These are phyloP conservation scores for Drosophila pruinosa DNA, from an alignment of 1,140 invertebrate species.

Conservation along the genomic window DNA sequence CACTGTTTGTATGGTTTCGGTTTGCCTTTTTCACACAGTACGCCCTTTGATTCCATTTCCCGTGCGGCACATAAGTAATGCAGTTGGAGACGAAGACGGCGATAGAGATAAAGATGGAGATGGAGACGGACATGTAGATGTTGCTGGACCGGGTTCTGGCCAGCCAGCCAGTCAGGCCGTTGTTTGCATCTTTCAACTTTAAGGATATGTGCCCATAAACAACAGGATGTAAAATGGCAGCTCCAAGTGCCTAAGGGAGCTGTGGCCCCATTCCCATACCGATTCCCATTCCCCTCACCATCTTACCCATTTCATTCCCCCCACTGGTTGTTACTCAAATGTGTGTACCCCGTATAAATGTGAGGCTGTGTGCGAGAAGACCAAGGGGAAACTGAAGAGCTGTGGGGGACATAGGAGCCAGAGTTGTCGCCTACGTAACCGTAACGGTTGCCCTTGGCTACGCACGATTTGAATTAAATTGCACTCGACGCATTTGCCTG, in stretches of 20 bases:
- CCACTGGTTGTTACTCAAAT: conserved; percentile 7
- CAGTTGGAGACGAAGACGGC: not conserved
- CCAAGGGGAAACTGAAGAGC: not conserved
- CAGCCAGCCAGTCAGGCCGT: conserved; percentile 7
- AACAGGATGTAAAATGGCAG: conserved; percentile 69
- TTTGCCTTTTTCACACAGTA: conserved; percentile 24
- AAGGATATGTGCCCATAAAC: conserved; percentile 74
- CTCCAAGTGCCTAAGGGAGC: conserved; percentile 36
- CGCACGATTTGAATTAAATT: conserved; percentile 79
- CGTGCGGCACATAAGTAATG: conserved; percentile 41
- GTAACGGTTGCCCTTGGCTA: conserved; percentile 65
- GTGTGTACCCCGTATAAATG: not conserved
- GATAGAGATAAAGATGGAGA: not conserved
- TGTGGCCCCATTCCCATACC: not conserved
- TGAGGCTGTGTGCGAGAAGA: conserved; percentile 2
- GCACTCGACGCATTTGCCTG: conserved; percentile 71
- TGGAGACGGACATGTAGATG: not conserved
- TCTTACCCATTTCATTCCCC: not conserved
- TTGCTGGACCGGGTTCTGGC: not conserved
- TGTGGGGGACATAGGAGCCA: not conserved
- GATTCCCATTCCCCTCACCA: not conserved
- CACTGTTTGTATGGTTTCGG: not conserved
- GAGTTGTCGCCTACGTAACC: conserved; percentile 36
- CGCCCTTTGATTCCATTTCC: conserved; percentile 40
- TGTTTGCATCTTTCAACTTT: conserved; percentile 48